Conservation (phyloP, 2,888 invertebrate species). For the Oscheius sp. region DNA sequence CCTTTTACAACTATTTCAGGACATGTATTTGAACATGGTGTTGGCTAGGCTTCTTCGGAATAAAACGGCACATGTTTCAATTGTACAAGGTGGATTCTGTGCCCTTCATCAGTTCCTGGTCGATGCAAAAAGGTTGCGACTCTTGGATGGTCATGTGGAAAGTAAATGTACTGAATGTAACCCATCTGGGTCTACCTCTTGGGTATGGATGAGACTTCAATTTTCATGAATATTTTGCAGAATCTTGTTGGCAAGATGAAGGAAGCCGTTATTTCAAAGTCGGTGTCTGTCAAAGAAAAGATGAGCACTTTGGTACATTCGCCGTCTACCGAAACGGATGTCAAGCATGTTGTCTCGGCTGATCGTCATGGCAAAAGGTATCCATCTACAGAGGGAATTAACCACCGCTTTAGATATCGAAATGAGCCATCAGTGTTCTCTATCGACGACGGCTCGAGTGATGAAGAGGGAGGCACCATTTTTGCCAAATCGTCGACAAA, state of each 20-base stretch:
- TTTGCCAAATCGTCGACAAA: constrained; percentile 39
- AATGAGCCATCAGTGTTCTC: constrained; percentile 51
- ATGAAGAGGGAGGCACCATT: constrained; percentile 40
- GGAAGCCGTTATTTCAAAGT: constrained; percentile 86
- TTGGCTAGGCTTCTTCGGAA: constrained; percentile 95
- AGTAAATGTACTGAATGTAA: constrained; percentile 29
- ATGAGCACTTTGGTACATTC: constrained; percentile 28
- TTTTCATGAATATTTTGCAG: constrained; percentile 43
- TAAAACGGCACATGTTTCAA: constrained; percentile 90
- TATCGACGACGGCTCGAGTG: constrained; percentile 53
- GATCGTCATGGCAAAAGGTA: constrained; percentile 82
- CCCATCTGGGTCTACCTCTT: background rate
- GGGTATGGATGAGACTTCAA: constrained; percentile 6
- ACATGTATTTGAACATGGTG: constrained; percentile 91
- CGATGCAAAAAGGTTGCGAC: constrained; percentile 5
- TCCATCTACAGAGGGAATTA: background rate
- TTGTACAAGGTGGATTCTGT: constrained; percentile 89
- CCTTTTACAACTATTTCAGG: constrained; percentile 24
- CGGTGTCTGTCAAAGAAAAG: constrained; percentile 83
- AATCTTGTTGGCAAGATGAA: constrained; percentile 56
- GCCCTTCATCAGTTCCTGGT: constrained; percentile 24
- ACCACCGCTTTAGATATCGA: constrained; percentile 26
- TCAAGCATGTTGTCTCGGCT: constrained; percentile 83
- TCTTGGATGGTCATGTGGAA: constrained; percentile 12
- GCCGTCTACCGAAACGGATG: constrained; percentile 9